Evolutionary conservation across 1,140 invertebrate genomes (phyloP), one percentile per base, ranked within the genome.

Genomic region (Drosophila sturtevanti): DNA sequence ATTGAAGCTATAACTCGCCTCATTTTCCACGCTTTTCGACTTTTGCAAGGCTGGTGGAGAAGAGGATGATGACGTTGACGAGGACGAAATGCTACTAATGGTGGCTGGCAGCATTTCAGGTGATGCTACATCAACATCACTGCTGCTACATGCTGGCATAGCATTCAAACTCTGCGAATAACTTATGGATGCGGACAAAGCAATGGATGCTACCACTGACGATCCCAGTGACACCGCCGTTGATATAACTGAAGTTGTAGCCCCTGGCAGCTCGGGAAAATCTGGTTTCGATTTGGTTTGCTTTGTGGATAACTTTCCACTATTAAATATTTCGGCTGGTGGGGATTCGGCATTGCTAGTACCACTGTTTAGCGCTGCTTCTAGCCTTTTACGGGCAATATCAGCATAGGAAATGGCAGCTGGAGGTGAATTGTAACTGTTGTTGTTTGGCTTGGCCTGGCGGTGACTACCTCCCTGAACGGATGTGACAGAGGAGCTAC

Each of bases 391-490:
- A 12, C 94, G 92, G 10, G 95, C 94, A 52, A 96, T 96, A 70
- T 95, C 95, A 1, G 95, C 95, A 81, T 96, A 96, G 41, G 95
- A 96, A 56, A 90, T 90, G 38, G 85, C 89, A 3, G 85, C 81
- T 4, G 77, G 68, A 2, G 75, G 68, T 11, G 52, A 67, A 60
- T 60, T 68, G 63, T 69, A 73, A 9, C 54, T 72, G 58, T 31
- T 66, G 16, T 56, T 70, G 14, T 61, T 80, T 6, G 68, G 63
- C 24, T 79, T 81, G 12, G 52, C 21, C 27, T 68, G 72, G 9
- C 71, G 69, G 24, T 73, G 71, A 14, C 60, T 61, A 58, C 56
- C 54, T 7, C 51, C 34, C 48, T 52, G 63, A 12, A 63, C 63
- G 31, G 51, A 44, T 21, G 41, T 21, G 7, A 9, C 18, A 14